phyloP scores from a whole-genome alignment of 2,888 invertebrate genomes.

The Lasioglossum villosulum region DNA sequence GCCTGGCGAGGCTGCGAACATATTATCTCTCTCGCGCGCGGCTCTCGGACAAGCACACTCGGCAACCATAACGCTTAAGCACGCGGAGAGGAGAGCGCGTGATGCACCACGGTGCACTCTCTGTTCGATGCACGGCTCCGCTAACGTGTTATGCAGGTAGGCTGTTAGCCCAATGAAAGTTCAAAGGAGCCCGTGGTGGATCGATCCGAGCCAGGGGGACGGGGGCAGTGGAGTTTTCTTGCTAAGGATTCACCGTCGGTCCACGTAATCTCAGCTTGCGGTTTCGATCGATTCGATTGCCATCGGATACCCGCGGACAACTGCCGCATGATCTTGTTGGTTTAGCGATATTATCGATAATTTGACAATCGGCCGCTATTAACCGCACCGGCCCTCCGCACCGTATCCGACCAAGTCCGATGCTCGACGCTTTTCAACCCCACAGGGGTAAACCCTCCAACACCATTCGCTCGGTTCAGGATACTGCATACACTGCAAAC shows the following conservation, averaged over 20 bases:
- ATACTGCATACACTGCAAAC: background rate
- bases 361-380: conserved; percentile 82
- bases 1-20: conserved; percentile 35
- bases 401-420: background rate
- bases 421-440: background rate
- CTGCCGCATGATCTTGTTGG: conserved; percentile 79
- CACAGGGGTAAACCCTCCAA: background rate
- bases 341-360: conserved; percentile 84
- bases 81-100: background rate
- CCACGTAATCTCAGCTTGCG: conserved; percentile 72
- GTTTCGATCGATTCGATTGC: conserved; percentile 66
- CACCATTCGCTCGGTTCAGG: background rate
- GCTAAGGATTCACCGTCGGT: conserved; percentile 45
- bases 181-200: conserved; percentile 52
- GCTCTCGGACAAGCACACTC: conserved; percentile 34
- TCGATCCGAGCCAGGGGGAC: conserved; percentile 11
- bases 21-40: conserved; percentile 52
- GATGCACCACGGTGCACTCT: background rate
- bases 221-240: conserved; percentile 43
- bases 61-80: conserved; percentile 1
- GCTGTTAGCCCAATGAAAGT: conserved; percentile 54
- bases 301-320: conserved; percentile 51
- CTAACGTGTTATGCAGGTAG: conserved; percentile 48
- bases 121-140: background rate
- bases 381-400: conserved; percentile 56